Evolutionary conservation across 2,113 vertebrate species (phyloP).

Genomic region (Microtus oregoni): DNA sequence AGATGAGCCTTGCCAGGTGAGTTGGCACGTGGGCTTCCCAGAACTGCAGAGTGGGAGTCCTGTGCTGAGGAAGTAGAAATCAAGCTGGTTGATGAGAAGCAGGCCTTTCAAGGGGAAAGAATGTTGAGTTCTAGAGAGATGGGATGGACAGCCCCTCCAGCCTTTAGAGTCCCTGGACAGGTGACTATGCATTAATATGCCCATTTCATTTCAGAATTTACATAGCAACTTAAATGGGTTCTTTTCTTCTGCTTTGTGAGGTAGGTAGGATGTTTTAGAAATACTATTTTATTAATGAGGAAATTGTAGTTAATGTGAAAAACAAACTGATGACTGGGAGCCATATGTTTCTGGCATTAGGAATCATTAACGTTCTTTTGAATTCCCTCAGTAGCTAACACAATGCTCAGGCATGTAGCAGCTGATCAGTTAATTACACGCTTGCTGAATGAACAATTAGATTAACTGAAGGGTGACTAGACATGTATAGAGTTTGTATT

Average conservation of each 20-base stretch:
- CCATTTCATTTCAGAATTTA: conserved; percentile 5
- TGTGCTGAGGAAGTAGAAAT: background rate
- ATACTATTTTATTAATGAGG: background rate
- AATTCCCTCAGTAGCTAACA: conserved; percentile 16
- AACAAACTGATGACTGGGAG: background rate
- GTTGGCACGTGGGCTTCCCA: background rate
- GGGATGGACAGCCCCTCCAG: too few relatives aligned
- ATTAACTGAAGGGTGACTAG: conserved; percentile 58
- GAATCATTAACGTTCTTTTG: conserved; percentile 25
- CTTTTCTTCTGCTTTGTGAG: background rate
- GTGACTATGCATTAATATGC: background rate
- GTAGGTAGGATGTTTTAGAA: background rate
- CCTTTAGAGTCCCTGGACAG: background rate
- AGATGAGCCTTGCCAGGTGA: background rate
- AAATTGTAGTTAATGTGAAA: conserved; percentile 17
- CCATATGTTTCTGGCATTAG: background rate
- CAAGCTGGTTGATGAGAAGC: background rate
- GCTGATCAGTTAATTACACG: conserved; percentile 59
- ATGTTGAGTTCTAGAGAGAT: too few relatives aligned
- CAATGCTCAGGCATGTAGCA: conserved; percentile 8
- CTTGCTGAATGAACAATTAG: conserved; percentile 62
- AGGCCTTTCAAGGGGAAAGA: background rate
- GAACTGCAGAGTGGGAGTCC: background rate
- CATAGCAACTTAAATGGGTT: background rate
- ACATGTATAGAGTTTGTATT: conserved; percentile 6